Base-by-base conservation (phyloP, 2,888 invertebrate genomes). In the Scrobipalpa atriplicella region DNA sequence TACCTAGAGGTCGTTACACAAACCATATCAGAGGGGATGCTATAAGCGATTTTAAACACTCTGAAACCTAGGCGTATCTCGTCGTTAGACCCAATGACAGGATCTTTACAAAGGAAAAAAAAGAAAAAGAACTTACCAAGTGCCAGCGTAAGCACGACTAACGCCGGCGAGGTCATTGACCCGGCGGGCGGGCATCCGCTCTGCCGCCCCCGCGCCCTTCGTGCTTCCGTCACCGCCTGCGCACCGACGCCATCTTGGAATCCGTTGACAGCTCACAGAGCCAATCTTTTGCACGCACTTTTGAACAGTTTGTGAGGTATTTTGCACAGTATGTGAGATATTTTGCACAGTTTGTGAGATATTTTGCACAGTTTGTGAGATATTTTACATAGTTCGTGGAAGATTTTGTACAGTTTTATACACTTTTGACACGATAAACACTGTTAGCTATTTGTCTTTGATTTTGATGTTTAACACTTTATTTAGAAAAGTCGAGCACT, bases 121-220 rank as follows among this genome's bases (percentile, higher is more conserved):
- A 29, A 47, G 11, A 18, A 56, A 58, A 8, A 8, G 1, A 21
- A 80, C 91, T 90, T 69, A 91, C 91, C 89, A 75, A 90, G 84
- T 82, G 87, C 87, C 77, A 87, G 77, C 75, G 79, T 84, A 74
- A 90, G 86, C 85, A 87, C 82, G 64, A 82, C 67, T 62, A 86
- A 79, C 80, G 85, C 85, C 83, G 87, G 85, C 87, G 90, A 83
- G 87, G 85, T 89, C 91, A 91, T 91, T 88, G 90, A 90, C 90
- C 87, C 87, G 87, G 84, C 89, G 88, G 87, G 86, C 86, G 73
- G 72, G 69, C 68, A 62, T 62, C 81, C 85, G 85, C 87, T 85
- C 80, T 71, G 72, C 80, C 80, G 81, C 91, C 89, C 89, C 78
- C 87, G 89, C 82, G 78, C 82, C 77, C 89, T 88, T 78, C 87